Evolutionary conservation across 35 echinoderm and acorn worm genomes (phyloP), one percentile per base, ranked within the genome.

Genomic region (Lytechinus pictus): DNA sequence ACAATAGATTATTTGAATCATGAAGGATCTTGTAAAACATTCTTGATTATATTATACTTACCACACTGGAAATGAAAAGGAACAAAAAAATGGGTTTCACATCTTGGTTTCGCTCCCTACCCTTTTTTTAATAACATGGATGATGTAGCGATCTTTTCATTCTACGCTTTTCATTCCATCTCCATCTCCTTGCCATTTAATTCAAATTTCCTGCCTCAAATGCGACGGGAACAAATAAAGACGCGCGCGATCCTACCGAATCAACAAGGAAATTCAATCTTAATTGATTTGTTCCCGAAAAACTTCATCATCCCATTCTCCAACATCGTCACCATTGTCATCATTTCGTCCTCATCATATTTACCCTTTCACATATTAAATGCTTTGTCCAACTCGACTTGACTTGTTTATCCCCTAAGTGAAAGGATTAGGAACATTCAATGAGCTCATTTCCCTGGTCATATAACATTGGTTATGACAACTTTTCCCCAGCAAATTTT

Each of bases 251-350:
- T 79, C 66, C 66, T 79, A 79, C 19, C 66, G 66, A 79, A 24
- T 79, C 66, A 79, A 79, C 66, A 79, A 24, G 66, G 66, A 79
- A 79, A 79, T 79, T 79, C 66, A 79, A 79, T 79, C 66, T 79
- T 79, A 79, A 79, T 79, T 79, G 66, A 79, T 79, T 79, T 79
- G 66, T 79, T 79, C 66, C 66, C 66, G 66, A 79, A 79, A 79
- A 90, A 52, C 88, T 52, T 90, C 88, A 90, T 90, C 88, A 90
- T 54, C 88, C 14, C 88, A 10, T 52, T 14, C 27, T 14, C 52
- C 88, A 90, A 52, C 52, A 90, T 90, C 88, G 52, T 90, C 88
- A 90, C 13, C 88, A 90, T 90, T 27, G 6, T 90, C 88, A 90
- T 33, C 88, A 90, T 90, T 54, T 90, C 27, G 9, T 90, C 27